Evolutionary conservation across 2,797 vertebrate genomes (phyloP).

Genomic region (Paramormyrops hopkinsi): DNA sequence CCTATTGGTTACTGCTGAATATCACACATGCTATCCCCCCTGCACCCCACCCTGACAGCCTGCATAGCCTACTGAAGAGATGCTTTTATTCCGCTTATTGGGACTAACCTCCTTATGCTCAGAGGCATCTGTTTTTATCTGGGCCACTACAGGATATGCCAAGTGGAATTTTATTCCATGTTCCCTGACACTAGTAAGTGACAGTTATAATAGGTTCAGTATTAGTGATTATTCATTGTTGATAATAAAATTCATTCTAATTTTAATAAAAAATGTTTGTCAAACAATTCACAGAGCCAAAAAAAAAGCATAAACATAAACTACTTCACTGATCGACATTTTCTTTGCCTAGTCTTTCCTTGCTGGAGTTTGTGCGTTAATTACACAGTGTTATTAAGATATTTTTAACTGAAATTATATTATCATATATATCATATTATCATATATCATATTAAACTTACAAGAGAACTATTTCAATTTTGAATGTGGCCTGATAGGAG

Average conservation of each 20-base stretch:
- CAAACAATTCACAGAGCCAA: slow-evolving; percentile 66
- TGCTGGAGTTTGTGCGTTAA: slow-evolving; percentile 76
- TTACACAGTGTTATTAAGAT: slow-evolving; percentile 83
- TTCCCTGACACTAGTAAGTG: not conserved
- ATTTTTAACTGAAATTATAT: slow-evolving; percentile 85
- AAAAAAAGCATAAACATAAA: slow-evolving; percentile 64
- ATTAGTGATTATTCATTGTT: slow-evolving; percentile 38
- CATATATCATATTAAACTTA: not conserved
- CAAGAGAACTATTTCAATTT: not conserved
- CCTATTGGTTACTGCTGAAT: not conserved
- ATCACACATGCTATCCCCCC: not conserved
- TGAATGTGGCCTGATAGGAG: not conserved
- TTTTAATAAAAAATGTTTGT: not conserved
- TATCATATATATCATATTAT: not conserved
- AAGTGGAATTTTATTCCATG: slow-evolving; percentile 26
- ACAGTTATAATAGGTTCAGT: slow-evolving; percentile 23
- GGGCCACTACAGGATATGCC: slow-evolving; percentile 41
- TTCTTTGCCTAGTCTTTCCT: slow-evolving; percentile 73
- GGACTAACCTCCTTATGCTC: slow-evolving; percentile 40
- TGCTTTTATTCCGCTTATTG: slow-evolving; percentile 43
- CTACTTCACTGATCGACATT: slow-evolving; percentile 94
- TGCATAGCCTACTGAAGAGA: slow-evolving; percentile 28
- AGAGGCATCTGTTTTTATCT: slow-evolving; percentile 53
- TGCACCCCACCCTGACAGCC: not conserved
- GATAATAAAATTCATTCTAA: not conserved